Conservation (phyloP, 2,113 vertebrate genomes). For the Desmodus rotundus region DNA sequence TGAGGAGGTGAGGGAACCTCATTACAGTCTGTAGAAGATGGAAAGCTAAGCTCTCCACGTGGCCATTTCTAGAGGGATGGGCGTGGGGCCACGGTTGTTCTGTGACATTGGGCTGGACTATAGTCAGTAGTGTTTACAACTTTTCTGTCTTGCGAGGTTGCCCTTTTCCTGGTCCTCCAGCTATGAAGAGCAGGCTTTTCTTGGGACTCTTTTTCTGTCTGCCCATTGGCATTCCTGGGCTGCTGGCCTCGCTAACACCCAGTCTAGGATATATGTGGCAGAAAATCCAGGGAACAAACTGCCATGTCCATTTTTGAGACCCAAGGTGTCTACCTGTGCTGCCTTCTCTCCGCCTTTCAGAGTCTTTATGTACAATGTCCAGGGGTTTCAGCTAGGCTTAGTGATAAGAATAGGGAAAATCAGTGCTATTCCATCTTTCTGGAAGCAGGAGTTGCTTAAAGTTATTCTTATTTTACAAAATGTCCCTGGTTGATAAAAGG, state of each 20-base stretch:
- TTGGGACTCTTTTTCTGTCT: not conserved
- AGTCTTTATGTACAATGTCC: not conserved
- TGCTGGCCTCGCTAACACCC: not conserved
- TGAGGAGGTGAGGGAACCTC: not conserved
- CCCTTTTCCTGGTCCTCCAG: not conserved
- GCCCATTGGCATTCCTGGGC: not conserved
- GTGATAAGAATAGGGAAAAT: not conserved
- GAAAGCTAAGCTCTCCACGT: not conserved
- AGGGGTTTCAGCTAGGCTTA: not conserved
- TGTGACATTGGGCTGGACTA: not conserved
- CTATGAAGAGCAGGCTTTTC: not conserved
- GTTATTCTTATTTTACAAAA: conserved; percentile 19
- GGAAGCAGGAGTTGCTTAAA: not conserved
- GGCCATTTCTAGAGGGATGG: not conserved
- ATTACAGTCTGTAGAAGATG: not conserved
- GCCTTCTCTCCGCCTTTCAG: not conserved
- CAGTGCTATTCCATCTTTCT: not conserved
- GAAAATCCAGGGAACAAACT: not conserved
- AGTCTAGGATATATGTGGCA: not conserved
- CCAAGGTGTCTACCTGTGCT: not conserved
- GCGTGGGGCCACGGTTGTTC: not conserved
- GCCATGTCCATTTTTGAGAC: not conserved
- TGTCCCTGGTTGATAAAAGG: not conserved
- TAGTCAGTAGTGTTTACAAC: not conserved
- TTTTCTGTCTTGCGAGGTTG: not conserved